Evolutionary conservation across 2,888 invertebrate species (phyloP).

Genomic region (Trichogramma evanescens): DNA sequence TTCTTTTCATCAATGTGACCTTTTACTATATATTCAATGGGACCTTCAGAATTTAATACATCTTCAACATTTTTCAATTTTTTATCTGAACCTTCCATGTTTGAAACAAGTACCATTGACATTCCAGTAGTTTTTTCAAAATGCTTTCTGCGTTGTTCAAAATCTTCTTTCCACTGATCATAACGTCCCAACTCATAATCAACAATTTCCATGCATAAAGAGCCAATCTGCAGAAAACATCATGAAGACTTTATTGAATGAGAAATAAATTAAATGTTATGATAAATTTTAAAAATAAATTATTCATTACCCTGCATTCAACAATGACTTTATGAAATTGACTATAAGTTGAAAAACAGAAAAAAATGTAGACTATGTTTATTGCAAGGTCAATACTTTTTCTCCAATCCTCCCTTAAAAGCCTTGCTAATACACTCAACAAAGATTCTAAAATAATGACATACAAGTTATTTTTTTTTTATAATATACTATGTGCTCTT

Average conservation of each 20-base stretch:
- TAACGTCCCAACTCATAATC: constrained; percentile 91
- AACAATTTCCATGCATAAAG: constrained; percentile 91
- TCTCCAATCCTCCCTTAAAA: constrained; percentile 95
- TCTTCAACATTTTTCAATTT: constrained; percentile 40
- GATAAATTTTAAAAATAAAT: constrained; percentile 4
- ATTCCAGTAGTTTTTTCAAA: constrained; percentile 46
- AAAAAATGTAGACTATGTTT: constrained; percentile 93
- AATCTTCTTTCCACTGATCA: constrained; percentile 81
- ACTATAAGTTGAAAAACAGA: constrained; percentile 92
- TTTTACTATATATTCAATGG: constrained; percentile 41
- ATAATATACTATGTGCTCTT: not conserved
- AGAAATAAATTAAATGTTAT: not conserved
- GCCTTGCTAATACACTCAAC: constrained; percentile 89
- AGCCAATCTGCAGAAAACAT: constrained; percentile 66
- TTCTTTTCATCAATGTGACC: constrained; percentile 33
- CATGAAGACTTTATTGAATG: not conserved
- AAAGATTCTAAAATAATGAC: constrained; percentile 68
- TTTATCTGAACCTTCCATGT: constrained; percentile 35
- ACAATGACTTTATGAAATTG: constrained; percentile 91
- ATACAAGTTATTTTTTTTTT: constrained; percentile 9
- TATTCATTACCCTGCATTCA: constrained; percentile 72
- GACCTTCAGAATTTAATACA: constrained; percentile 41
- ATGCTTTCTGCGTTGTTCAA: constrained; percentile 53
- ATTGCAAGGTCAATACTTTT: constrained; percentile 92
- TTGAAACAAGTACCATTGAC: constrained; percentile 35